A percentile compares a stretch with the other conserved stretches of the same genome.
These are phyloP conservation scores for Theonella swinhoei DNA, from an alignment of 37 sponge, comb jelly and placozoan species.

Conservation along the genomic window DNA sequence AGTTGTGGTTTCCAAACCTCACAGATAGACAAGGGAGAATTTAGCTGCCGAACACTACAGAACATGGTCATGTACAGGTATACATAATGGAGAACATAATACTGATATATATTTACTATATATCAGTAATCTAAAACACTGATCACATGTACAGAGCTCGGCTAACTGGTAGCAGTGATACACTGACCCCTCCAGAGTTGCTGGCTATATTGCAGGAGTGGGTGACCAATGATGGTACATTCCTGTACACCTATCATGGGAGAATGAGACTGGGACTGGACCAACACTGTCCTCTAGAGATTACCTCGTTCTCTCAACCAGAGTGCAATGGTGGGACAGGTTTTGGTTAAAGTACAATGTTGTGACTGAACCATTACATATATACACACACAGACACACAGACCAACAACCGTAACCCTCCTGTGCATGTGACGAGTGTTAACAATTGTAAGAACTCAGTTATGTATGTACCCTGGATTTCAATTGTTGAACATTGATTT, in stretches of 20 bases:
- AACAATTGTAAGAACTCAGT: no score
- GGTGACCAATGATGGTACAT: not conserved
- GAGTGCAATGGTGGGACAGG: no score
- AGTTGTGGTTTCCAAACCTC: not conserved
- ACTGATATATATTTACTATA: not conserved
- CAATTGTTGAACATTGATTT: no score
- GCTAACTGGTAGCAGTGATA: not conserved
- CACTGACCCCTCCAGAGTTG: not conserved
- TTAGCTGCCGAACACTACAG: not conserved
- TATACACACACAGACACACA: no score
- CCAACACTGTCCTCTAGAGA: not conserved
- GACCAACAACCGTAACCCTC: no score
- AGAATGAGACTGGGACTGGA: not conserved
- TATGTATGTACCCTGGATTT: no score
- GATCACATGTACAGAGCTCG: not conserved
- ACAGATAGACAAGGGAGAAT: not conserved
- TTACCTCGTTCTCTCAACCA: not conserved
- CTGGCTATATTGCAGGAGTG: not conserved
- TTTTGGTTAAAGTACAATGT: no score
- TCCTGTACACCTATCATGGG: not conserved
- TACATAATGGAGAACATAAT: no score
- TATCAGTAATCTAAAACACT: no score
- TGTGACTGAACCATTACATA: no score
- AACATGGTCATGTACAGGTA: no score
- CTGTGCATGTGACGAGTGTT: no score